Base-by-base conservation (phyloP, 2,888 invertebrate species). In the Drosophila longiperda region DNA sequence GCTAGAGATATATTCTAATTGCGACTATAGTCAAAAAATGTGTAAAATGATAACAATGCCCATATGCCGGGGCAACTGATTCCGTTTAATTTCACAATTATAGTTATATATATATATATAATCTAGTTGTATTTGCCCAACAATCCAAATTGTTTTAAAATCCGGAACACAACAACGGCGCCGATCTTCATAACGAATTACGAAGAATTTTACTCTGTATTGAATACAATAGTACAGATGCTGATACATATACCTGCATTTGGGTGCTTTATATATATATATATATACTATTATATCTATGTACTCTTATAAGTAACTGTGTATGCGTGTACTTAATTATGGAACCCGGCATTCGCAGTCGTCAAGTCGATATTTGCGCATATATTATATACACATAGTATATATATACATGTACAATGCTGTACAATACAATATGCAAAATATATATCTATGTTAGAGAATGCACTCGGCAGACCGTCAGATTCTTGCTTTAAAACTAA, bases 81-180 rank as follows among this genome's bases (percentile, higher is more conserved):
- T 57, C 60, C 23, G 23, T n/a, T 66, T 17, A 58, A 61, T 76
- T 81, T 68, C 65, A 66, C 62, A 67, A 78, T 72, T 67, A 3
- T 38, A 17, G n/a, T n/a, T 17, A 3, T 15, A 38, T 3, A 52
- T 26, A 33, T 26, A 20, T 45, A 48, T 48, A n/a, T 9, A 58
- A 11, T 15, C 1, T 45, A 7, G 12, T 12, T 20, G 4, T 7
- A 70, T 68, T 59, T 42, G 23, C 7, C 42, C 40, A 33, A 48
- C 29, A 42, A 15, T 40, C 15, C 9, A 42, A 42, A 26, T 54
- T 36, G 34, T 34, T 9, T 34, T 34, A 11, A 6, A 17, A 38
- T 5, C 26, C 38, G 12, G 29, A n/a, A 29, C 7, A 29, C 17
- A 36, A 26, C 8, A 33, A 33, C 5, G 7, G 23, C 42, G 42